A percentile compares a stretch with the other conserved stretches of the same genome.
phyloP scores from a whole-genome alignment of 2,113 vertebrate genomes.

The Acrocephalus arundinaceus region DNA sequence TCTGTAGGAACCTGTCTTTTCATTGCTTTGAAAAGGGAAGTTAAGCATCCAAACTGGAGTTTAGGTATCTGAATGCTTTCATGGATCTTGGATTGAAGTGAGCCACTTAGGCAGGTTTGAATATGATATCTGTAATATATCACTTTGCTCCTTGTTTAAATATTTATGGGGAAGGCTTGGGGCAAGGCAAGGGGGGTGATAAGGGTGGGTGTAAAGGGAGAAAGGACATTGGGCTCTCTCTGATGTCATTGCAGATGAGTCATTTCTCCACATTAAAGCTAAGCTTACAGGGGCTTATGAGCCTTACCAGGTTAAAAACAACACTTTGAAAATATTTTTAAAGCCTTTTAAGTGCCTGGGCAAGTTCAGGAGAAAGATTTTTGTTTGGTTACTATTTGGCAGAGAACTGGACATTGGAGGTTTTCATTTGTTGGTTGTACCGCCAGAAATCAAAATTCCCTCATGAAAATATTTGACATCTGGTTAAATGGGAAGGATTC shows the following conservation, averaged over 20 bases:
- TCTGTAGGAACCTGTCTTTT: neutral
- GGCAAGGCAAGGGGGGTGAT: neutral
- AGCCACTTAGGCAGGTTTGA: neutral
- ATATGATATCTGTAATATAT: conserved; percentile 33
- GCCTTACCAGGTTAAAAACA: neutral
- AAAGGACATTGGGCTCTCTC: neutral
- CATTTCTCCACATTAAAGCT: neutral
- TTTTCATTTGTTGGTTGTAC: neutral
- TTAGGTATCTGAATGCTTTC: neutral
- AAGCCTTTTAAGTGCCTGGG: neutral
- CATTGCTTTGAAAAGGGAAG: neutral
- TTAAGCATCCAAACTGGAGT: neutral
- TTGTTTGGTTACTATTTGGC: neutral
- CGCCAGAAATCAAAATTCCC: neutral
- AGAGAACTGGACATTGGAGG: neutral
- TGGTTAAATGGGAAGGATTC: neutral
- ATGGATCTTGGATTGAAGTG: neutral
- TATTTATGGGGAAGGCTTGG: conserved; percentile 28
- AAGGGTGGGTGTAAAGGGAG: conserved; percentile 7
- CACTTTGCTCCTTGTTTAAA: conserved; percentile 54
- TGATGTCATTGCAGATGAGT: conserved; percentile 33
- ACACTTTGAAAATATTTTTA: neutral
- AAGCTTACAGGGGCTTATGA: neutral
- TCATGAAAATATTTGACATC: neutral
- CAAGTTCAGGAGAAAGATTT: neutral